These are phyloP conservation scores for Dicyrtomina minuta DNA, from an alignment of 2,888 invertebrate genomes.

Conservation along the genomic window DNA sequence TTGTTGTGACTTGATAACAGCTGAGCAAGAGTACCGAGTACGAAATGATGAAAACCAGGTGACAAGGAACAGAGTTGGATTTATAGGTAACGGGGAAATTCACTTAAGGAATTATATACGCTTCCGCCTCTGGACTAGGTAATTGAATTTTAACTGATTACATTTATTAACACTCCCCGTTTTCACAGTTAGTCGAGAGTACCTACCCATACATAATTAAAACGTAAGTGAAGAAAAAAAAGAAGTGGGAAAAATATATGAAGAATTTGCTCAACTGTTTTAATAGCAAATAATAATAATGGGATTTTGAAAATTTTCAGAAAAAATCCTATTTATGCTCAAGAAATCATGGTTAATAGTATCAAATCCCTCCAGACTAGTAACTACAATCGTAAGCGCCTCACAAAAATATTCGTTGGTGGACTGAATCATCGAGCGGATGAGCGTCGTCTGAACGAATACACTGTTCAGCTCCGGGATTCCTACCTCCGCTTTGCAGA, in stretches of 20 bases:
- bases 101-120: conserved; percentile 39
- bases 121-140: conserved; percentile 48
- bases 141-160: background rate
- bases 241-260: too few relatives aligned
- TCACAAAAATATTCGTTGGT: conserved; percentile 45
- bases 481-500: conserved; percentile 44
- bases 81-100: conserved; percentile 39
- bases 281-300: background rate
- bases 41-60: conserved; percentile 44
- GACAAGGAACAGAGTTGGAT: conserved; percentile 37
- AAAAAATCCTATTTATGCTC: conserved; percentile 43
- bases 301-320: conserved; percentile 20
- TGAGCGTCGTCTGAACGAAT: conserved; percentile 39
- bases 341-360: conserved; percentile 43
- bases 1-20: conserved; percentile 8
- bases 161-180: too few relatives aligned
- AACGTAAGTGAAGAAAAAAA: background rate
- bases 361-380: conserved; percentile 36
- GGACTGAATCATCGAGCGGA: conserved; percentile 44
- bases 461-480: conserved; percentile 44
- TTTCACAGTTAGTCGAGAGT: too few relatives aligned
- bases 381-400: conserved; percentile 35
- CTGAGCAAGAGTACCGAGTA: conserved; percentile 35
- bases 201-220: background rate
- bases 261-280: background rate